phyloP scores from a whole-genome alignment of 2,888 invertebrate genomes.

The Pilophorus perplexus region DNA sequence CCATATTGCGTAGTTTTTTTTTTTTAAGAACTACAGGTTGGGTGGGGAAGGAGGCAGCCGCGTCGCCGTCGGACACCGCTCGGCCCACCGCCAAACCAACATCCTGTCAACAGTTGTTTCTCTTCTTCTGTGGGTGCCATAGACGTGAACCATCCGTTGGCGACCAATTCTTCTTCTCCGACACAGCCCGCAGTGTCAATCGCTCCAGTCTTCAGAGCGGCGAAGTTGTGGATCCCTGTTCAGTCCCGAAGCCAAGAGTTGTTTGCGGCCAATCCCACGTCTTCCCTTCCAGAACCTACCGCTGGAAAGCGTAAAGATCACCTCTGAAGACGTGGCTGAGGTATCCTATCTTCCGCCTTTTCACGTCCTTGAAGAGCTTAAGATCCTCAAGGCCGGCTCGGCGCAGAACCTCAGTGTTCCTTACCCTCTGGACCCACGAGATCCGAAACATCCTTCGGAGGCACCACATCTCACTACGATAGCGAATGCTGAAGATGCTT shows the following conservation, averaged over 20 bases:
- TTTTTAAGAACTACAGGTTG: too few species aligned
- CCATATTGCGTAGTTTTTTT: too few species aligned
- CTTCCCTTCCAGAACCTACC: background rate
- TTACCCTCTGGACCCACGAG: background rate
- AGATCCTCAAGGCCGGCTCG: background rate
- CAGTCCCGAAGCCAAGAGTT: background rate
- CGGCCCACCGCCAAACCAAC: too few species aligned
- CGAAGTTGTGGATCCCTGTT: constrained; percentile 6
- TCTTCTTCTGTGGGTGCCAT: constrained; percentile 16
- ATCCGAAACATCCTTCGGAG: background rate
- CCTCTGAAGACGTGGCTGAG: background rate
- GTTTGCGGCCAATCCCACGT: background rate
- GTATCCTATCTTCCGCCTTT: background rate
- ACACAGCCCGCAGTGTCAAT: background rate
- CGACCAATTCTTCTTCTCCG: background rate
- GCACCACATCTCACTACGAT: constrained; percentile 3
- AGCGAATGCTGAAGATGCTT: background rate
- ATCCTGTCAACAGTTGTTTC: too few species aligned
- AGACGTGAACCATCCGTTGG: background rate
- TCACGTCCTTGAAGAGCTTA: background rate
- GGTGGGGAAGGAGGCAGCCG: too few species aligned
- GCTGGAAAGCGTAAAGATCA: background rate
- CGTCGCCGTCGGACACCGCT: too few species aligned
- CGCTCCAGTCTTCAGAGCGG: constrained; percentile 7
- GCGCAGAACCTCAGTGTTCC: background rate